Percentiles rank a stretch among this genome's conserved stretches.
These are phyloP conservation scores for Hetaerina titia DNA, from an alignment of 2,888 invertebrate genomes.

Conservation along the genomic window DNA sequence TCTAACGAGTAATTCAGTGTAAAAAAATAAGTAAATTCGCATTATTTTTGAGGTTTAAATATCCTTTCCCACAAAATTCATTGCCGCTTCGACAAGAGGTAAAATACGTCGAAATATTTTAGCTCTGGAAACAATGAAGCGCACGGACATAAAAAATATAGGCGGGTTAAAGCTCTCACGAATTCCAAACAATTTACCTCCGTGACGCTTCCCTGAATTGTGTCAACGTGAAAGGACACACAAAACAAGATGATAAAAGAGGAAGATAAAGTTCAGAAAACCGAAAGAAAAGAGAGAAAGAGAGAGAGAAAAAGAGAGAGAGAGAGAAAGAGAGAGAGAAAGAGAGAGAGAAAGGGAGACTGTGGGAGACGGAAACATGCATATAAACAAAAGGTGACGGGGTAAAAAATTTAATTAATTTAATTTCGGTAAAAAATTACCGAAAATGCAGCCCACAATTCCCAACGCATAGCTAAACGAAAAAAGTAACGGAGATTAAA, in stretches of 20 bases:
- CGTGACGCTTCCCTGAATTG: background rate
- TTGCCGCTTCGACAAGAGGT: background rate
- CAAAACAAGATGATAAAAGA: too few relatives aligned
- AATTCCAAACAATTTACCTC: background rate
- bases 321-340: background rate
- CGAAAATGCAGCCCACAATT: background rate
- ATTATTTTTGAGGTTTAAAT: too few relatives aligned
- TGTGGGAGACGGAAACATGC: background rate
- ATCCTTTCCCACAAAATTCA: background rate
- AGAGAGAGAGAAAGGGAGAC: conserved; percentile 30
- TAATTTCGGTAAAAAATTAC: too few relatives aligned
- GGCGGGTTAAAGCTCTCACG: background rate
- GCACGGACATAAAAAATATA: too few relatives aligned
- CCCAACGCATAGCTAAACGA: background rate
- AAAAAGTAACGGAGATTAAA: conserved; percentile 9
- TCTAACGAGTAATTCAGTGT: too few relatives aligned
- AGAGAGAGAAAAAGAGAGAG: too few relatives aligned
- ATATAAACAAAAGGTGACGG: background rate
- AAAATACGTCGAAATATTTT: background rate
- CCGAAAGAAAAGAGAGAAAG: background rate
- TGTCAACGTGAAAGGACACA: too few relatives aligned
- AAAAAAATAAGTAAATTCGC: too few relatives aligned
- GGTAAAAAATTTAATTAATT: too few relatives aligned
- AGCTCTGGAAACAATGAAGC: background rate
- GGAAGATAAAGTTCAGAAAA: too few relatives aligned